phyloP scores from a whole-genome alignment of 1,140 invertebrate species.

The Ectropis grisescens region DNA sequence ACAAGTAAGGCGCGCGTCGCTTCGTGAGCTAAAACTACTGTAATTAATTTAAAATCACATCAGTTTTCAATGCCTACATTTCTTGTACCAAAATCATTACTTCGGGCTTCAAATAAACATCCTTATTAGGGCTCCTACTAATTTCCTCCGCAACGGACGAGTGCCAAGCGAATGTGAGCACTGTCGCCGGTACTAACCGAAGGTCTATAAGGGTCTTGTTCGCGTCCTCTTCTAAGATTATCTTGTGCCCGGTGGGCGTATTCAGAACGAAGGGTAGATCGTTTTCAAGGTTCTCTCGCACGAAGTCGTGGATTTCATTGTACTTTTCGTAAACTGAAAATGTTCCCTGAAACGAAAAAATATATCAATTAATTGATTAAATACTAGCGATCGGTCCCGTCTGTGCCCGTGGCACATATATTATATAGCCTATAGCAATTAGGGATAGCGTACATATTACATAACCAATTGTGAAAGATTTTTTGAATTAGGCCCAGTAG shows the following conservation, averaged over 20 bases:
- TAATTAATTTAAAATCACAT: too few relatives aligned
- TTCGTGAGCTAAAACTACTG: too few relatives aligned
- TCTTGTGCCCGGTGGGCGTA: slow-evolving; percentile 74
- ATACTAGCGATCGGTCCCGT: slow-evolving; percentile 1
- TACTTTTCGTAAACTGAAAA: slow-evolving; percentile 86
- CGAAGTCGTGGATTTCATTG: slow-evolving; percentile 77
- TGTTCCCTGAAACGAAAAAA: slow-evolving; percentile 75
- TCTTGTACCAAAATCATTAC: slow-evolving; percentile 78
- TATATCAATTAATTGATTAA: slow-evolving; percentile 3
- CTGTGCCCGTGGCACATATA: too few relatives aligned
- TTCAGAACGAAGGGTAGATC: slow-evolving; percentile 76
- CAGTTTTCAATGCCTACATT: too few relatives aligned
- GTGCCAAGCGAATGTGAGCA: slow-evolving; percentile 79
- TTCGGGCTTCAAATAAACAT: slow-evolving; percentile 80
- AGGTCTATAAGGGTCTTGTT: slow-evolving; percentile 78
- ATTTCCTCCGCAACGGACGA: slow-evolving; percentile 61
- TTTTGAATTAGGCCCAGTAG: too few relatives aligned
- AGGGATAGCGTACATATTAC: too few relatives aligned
- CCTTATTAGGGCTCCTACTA: slow-evolving; percentile 64
- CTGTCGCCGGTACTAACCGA: slow-evolving; percentile 80
- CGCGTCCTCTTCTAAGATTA: slow-evolving; percentile 72
- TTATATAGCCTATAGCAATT: too few relatives aligned
- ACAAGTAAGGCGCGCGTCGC: too few relatives aligned
- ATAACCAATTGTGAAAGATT: too few relatives aligned
- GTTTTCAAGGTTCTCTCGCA: slow-evolving; percentile 78